phyloP scores from a whole-genome alignment of 2,113 vertebrate species.

The Nothobranchius kuhntae region DNA sequence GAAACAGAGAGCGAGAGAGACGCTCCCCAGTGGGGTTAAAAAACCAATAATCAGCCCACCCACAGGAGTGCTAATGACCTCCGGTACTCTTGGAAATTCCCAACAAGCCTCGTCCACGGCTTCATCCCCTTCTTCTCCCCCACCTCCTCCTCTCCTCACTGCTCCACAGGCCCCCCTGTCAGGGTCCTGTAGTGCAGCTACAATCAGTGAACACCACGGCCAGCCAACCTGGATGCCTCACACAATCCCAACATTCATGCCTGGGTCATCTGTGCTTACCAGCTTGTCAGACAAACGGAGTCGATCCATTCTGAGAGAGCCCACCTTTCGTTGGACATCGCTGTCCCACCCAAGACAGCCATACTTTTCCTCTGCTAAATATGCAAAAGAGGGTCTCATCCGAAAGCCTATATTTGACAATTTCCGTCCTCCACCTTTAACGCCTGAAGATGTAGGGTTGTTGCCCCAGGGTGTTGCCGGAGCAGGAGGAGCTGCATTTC shows the following conservation, averaged over 20 bases:
- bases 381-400: conserved; percentile 99
- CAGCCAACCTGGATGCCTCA: conserved; percentile 95
- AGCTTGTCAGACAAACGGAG: conserved; percentile 90
- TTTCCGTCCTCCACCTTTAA: conserved; percentile 95
- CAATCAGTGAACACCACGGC: conserved; percentile 80
- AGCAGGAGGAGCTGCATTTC: conserved; percentile 79
- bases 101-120: conserved; percentile 87
- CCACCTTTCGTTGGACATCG: conserved; percentile 96
- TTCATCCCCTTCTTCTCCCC: conserved; percentile 89
- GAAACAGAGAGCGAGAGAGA: conserved; percentile 76
- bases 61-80: conserved; percentile 82
- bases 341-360: conserved; percentile 88
- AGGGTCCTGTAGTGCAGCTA: conserved; percentile 77
- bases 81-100: conserved; percentile 74
- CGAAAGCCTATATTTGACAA: conserved; percentile 98
- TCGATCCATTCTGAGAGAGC: conserved; percentile 91
- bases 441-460: conserved; percentile 92
- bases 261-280: conserved; percentile 80
- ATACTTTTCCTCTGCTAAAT: conserved; percentile 98
- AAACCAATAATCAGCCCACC: conserved; percentile 83
- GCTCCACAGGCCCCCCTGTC: conserved; percentile 83
- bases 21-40: conserved; percentile 78
- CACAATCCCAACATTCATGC: conserved; percentile 86
- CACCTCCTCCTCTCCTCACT: conserved; percentile 88
- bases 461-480: conserved; percentile 73